Conservation (phyloP, 2,113 vertebrate genomes). For the Python bivittatus region DNA sequence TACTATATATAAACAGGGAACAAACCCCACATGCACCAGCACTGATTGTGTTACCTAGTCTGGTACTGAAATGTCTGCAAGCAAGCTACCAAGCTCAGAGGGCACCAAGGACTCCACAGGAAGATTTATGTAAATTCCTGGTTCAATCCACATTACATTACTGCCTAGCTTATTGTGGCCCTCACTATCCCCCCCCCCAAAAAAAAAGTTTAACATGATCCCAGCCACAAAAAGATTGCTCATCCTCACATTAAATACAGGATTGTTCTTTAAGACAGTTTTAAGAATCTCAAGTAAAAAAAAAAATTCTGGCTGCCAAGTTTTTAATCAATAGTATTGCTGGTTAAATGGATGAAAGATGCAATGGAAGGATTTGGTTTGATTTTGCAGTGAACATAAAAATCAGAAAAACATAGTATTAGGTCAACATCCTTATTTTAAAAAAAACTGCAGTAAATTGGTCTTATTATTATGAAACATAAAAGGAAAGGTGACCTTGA, state of each 20-base stretch:
- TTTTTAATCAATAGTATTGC: constrained; percentile 29
- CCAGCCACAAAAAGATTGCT: background rate
- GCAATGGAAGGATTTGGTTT: constrained; percentile 32
- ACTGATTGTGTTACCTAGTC: too few relatives aligned
- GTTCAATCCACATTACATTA: background rate
- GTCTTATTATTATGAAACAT: constrained; percentile 48
- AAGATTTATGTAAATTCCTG: background rate
- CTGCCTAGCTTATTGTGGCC: background rate
- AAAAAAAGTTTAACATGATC: background rate
- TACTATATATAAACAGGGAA: too few relatives aligned
- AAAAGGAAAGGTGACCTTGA: constrained; percentile 40
- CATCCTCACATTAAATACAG: background rate
- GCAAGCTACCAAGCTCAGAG: too few relatives aligned
- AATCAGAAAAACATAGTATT: constrained; percentile 39
- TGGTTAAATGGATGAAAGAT: constrained; percentile 25
- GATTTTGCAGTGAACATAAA: constrained; percentile 42
- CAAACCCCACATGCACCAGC: too few relatives aligned
- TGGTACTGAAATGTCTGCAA: too few relatives aligned
- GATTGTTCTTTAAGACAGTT: background rate
- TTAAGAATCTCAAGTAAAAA: constrained; percentile 15
- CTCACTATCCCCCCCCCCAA: background rate
- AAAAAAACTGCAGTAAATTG: constrained; percentile 52
- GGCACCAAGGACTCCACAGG: too few relatives aligned
- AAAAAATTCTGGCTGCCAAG: background rate
- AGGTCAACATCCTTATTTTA: constrained; percentile 21